These are phyloP conservation scores for Apamea crenata DNA, from an alignment of 2,888 invertebrate genomes.

Conservation along the genomic window DNA sequence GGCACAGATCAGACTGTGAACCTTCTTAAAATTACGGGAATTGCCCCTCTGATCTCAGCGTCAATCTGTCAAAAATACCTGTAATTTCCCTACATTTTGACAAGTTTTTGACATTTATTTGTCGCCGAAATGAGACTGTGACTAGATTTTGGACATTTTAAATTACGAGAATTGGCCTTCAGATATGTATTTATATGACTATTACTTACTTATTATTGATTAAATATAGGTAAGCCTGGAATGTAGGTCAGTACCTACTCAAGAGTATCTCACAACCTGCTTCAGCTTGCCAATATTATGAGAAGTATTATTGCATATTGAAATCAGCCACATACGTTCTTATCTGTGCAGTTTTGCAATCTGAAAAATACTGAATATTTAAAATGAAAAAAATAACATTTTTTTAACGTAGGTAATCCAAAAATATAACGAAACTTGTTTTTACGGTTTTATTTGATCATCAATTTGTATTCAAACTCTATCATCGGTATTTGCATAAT, in stretches of 20 bases:
- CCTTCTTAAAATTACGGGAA: too few species aligned
- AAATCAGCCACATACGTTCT: not conserved
- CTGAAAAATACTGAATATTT: not conserved
- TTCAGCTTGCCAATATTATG: not conserved
- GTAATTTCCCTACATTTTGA: too few species aligned
- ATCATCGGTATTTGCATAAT: slow-evolving; percentile 15
- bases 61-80: too few species aligned
- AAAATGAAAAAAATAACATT: not conserved
- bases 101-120: too few species aligned
- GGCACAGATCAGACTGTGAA: too few species aligned
- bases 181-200: not conserved
- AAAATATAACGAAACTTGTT: too few species aligned
- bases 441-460: not conserved
- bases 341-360: not conserved
- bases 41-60: too few species aligned
- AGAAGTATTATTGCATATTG: not conserved
- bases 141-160: too few species aligned
- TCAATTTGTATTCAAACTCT: slow-evolving; percentile 2
- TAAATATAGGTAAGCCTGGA: not conserved
- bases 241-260: slow-evolving; percentile 17
- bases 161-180: too few species aligned
- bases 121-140: too few species aligned
- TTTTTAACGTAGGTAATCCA: too few species aligned
- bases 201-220: not conserved
- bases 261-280: not conserved